Conservation (phyloP, 2,888 invertebrate species). For the Sphecodes monilicornis region DNA sequence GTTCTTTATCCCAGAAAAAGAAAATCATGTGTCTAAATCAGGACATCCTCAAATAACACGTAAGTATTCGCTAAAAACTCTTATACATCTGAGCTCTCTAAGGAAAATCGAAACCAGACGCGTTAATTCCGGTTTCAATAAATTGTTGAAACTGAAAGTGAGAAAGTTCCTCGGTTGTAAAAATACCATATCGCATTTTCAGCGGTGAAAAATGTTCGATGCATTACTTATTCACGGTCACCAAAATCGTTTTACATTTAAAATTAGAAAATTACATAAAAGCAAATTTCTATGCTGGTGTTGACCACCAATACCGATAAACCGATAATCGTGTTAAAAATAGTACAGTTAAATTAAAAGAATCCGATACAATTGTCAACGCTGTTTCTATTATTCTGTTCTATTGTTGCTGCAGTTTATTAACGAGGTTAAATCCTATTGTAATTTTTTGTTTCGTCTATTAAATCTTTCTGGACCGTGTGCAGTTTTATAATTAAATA, state of each 20-base stretch:
- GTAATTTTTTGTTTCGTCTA: too few relatives aligned
- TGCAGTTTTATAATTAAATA: too few relatives aligned
- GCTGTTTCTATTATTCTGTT: not conserved
- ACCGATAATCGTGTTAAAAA: not conserved
- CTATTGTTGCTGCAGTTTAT: not conserved
- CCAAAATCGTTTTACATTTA: not conserved
- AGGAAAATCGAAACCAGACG: not conserved
- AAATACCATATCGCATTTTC: not conserved
- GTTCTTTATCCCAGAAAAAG: too few relatives aligned
- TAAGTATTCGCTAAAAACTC: not conserved
- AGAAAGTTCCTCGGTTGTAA: not conserved
- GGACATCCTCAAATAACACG: not conserved
- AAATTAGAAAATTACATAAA: not conserved
- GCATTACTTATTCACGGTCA: conserved; percentile 12
- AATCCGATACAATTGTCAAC: not conserved
- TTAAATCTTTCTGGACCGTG: too few relatives aligned
- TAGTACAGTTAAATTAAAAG: not conserved
- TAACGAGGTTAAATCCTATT: not conserved
- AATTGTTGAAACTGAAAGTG: not conserved
- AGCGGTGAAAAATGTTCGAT: not conserved
- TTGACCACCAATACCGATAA: not conserved
- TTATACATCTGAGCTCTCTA: not conserved
- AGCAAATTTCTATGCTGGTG: not conserved
- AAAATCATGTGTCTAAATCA: too few relatives aligned
- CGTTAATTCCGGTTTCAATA: not conserved